Conservation (phyloP, 35 echinoderm and acorn worm species). For the Apostichopus parvimensis region DNA sequence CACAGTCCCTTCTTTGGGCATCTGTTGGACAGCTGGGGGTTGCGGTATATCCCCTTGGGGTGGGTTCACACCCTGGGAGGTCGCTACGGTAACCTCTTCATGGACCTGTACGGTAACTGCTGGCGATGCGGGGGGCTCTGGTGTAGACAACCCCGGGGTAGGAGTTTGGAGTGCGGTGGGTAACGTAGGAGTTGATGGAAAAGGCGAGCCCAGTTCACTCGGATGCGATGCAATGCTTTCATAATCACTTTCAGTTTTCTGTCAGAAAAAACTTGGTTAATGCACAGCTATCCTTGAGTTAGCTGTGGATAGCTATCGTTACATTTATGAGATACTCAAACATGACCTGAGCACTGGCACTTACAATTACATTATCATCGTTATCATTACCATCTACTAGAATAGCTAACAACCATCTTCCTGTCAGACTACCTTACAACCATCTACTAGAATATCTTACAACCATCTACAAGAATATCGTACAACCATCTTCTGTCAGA, state of each 20-base stretch:
- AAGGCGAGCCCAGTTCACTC: conserved; percentile 90
- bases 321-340: background rate
- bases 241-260: conserved; percentile 86
- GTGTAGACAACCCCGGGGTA: conserved; percentile 23
- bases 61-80: background rate
- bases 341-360: background rate
- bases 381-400: background rate
- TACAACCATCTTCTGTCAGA: background rate
- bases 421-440: too few species aligned
- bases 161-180: conserved; percentile 10
- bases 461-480: too few species aligned
- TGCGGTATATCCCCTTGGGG: conserved; percentile 23
- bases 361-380: background rate
- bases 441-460: too few species aligned
- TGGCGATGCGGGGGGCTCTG: background rate
- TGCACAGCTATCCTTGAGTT: background rate
- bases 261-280: background rate
- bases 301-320: background rate
- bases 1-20: conserved; percentile 10
- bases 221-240: conserved; percentile 80
- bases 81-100: too few species aligned
- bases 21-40: background rate
- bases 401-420: too few species aligned
- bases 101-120: background rate
- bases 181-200: conserved; percentile 53